Evolutionary conservation across 2,797 vertebrate species (phyloP).

Genomic region (Chrosomus eos): DNA sequence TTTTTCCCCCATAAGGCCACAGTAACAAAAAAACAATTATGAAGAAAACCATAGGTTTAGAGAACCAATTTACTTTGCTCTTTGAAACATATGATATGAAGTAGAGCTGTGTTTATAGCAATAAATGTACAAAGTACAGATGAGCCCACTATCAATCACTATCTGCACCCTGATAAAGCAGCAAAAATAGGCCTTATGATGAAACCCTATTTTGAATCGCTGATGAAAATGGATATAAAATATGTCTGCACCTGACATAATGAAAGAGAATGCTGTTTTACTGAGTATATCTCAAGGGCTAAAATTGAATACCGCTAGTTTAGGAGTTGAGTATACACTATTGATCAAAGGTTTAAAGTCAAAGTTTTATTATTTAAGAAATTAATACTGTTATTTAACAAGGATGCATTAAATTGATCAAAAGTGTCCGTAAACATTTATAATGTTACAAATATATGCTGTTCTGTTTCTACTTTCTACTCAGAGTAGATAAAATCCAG

Average conservation of each 20-base stretch:
- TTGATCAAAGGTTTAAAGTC: background rate
- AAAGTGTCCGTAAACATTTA: background rate
- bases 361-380: background rate
- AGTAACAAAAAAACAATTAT: background rate
- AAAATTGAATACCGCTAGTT: background rate
- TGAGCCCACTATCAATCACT: background rate
- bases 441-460: background rate
- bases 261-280: background rate
- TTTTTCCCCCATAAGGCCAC: background rate
- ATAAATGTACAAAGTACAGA: slow-evolving; percentile 8
- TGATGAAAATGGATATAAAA: background rate
- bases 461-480: background rate
- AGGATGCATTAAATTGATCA: background rate
- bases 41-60: background rate
- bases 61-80: background rate
- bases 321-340: background rate
- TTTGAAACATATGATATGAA: background rate
- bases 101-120: background rate
- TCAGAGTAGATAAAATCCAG: background rate
- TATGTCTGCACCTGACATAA: background rate
- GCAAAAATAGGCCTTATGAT: slow-evolving; percentile 1
- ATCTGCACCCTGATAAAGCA: background rate
- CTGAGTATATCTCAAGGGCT: background rate
- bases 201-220: background rate
- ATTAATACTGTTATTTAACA: background rate